Evolutionary conservation across 92 coral and sea anemone species (phyloP).

Genomic region (Bergia sp.): DNA sequence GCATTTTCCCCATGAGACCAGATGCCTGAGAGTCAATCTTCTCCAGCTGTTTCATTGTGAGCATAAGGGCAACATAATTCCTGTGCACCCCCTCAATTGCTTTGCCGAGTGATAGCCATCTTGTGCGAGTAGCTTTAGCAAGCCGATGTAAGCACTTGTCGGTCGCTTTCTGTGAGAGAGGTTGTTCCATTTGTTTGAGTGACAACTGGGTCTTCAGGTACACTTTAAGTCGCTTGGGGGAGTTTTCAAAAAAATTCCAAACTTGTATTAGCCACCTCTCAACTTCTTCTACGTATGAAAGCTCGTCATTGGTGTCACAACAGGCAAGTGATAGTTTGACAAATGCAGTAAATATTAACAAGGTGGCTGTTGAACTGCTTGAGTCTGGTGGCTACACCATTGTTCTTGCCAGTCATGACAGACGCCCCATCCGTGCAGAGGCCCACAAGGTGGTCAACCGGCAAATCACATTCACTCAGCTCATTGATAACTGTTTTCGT

Average conservation of each 20-base stretch:
- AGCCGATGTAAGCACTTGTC: slow-evolving; percentile 30
- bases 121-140: slow-evolving; percentile 46
- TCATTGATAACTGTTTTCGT: slow-evolving; percentile 16
- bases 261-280: slow-evolving; percentile 46
- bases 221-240: slow-evolving; percentile 45
- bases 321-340: slow-evolving; percentile 44
- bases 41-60: slow-evolving; percentile 24
- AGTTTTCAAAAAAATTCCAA: slow-evolving; percentile 56
- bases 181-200: slow-evolving; percentile 37
- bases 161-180: slow-evolving; percentile 31
- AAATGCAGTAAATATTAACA: slow-evolving; percentile 28
- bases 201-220: slow-evolving; percentile 23
- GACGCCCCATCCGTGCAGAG: slow-evolving; percentile 54
- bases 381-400: slow-evolving; percentile 49
- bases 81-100: slow-evolving; percentile 38
- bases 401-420: slow-evolving; percentile 53
- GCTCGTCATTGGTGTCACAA: slow-evolving; percentile 31
- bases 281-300: slow-evolving; percentile 33
- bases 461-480: slow-evolving; percentile 20
- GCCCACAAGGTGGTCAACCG: slow-evolving; percentile 36
- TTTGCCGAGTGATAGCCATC: slow-evolving; percentile 51
- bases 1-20: slow-evolving; percentile 48
- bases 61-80: slow-evolving; percentile 44
- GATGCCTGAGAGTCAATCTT: slow-evolving; percentile 30
- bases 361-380: slow-evolving; percentile 36